phyloP scores from a whole-genome alignment of 2,888 invertebrate genomes.

The Ligdia adustata region DNA sequence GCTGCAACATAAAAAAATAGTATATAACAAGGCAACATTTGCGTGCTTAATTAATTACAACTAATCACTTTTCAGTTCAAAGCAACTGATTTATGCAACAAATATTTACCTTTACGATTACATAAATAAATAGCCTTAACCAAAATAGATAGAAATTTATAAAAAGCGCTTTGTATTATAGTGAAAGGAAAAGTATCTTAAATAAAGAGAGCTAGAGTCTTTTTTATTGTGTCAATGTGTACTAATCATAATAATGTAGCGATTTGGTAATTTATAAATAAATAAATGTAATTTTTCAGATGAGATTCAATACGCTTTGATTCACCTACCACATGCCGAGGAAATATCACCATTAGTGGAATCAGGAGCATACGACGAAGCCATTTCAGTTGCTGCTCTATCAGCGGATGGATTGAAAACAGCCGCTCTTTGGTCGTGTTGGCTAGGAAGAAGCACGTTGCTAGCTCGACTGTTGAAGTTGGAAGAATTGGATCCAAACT shows the following conservation, averaged over 20 bases:
- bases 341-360: conserved; percentile 67
- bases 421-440: conserved; percentile 85
- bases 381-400: conserved; percentile 59
- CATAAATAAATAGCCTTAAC: conserved; percentile 2
- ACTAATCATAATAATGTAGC: no score
- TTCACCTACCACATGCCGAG: conserved; percentile 75
- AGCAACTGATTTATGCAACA: not conserved
- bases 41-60: conserved; percentile 2
- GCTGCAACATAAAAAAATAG: no score
- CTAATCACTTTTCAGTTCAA: not conserved
- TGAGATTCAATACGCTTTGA: conserved; percentile 63
- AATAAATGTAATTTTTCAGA: conserved; percentile 50
- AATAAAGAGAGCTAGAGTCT: no score
- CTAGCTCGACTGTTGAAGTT: conserved; percentile 79
- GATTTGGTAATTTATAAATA: no score
- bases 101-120: conserved; percentile 4
- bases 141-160: no score
- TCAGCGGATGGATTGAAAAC: conserved; percentile 70
- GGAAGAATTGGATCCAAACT: conserved; percentile 85
- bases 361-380: conserved; percentile 70
- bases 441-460: conserved; percentile 84
- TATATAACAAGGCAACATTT: not conserved
- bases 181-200: no score
- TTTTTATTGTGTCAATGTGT: no score
- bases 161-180: no score